phyloP scores from a whole-genome alignment of 2,888 invertebrate species.

The Machimus atricapillus region DNA sequence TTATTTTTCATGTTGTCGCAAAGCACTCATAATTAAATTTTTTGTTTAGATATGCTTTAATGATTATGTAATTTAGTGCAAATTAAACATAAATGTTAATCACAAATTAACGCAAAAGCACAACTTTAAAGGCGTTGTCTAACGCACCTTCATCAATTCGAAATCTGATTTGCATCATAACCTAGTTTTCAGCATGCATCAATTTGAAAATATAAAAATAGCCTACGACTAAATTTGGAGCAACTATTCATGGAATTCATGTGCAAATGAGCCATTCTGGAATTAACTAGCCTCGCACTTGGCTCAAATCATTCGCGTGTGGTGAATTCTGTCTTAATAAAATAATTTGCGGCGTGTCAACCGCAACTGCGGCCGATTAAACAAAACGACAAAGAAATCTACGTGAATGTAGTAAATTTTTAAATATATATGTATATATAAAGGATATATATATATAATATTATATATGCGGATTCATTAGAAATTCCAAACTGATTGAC shows the following conservation, averaged over 20 bases:
- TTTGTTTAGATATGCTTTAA: too few relatives aligned
- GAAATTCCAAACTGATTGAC: not conserved
- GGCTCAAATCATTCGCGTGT: not conserved
- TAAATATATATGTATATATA: not conserved
- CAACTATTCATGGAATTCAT: not conserved
- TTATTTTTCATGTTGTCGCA: too few relatives aligned
- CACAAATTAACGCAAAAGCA: not conserved
- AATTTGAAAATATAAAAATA: constrained; percentile 2
- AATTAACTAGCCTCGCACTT: not conserved
- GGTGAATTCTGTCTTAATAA: not conserved
- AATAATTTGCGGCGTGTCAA: not conserved
- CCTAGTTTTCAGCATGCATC: not conserved
- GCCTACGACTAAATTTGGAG: constrained; percentile 11
- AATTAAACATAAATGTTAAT: not conserved
- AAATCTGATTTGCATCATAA: not conserved
- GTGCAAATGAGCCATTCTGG: not conserved
- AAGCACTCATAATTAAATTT: too few relatives aligned
- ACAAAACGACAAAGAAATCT: not conserved
- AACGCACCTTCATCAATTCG: not conserved
- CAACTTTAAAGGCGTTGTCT: not conserved
- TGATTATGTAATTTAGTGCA: not conserved
- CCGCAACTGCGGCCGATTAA: not conserved
- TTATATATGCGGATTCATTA: not conserved
- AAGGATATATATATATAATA: too few relatives aligned
- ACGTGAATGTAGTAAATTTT: not conserved